Evolutionary conservation across 2,888 invertebrate genomes (phyloP).

Genomic region (Protophormia terraenovae): DNA sequence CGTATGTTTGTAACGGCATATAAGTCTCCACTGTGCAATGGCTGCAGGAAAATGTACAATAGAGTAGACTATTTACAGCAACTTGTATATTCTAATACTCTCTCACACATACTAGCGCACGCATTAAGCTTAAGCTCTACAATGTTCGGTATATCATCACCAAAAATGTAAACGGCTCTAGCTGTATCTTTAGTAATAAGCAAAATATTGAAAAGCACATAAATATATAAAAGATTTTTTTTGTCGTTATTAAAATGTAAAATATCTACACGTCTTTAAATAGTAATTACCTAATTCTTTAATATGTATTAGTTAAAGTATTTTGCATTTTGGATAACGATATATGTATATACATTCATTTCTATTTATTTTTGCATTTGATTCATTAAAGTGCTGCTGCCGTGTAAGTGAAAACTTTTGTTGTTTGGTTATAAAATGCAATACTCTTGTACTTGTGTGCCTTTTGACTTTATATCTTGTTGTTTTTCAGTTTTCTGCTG

Average conservation of each 20-base stretch:
- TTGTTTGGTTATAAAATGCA: constrained; percentile 37
- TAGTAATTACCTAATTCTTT: too few relatives aligned
- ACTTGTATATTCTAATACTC: background rate
- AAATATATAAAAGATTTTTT: too few relatives aligned
- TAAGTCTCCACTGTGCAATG: background rate
- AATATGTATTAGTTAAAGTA: too few relatives aligned
- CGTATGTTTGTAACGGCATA: background rate
- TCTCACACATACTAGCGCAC: background rate
- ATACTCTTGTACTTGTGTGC: constrained; percentile 51
- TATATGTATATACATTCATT: background rate
- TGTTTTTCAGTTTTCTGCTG: background rate
- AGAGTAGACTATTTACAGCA: background rate
- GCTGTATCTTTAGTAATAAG: too few relatives aligned
- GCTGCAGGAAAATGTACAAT: background rate
- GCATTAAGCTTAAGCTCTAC: background rate
- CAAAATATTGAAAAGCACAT: too few relatives aligned
- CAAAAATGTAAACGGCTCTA: too few relatives aligned
- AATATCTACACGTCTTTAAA: too few relatives aligned
- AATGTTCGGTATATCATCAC: background rate
- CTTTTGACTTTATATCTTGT: constrained; percentile 38
- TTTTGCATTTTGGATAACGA: too few relatives aligned
- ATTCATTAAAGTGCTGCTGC: background rate
- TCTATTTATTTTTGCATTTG: background rate
- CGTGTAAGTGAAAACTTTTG: constrained; percentile 22
- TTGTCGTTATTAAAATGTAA: too few relatives aligned